Percentiles rank a stretch among this genome's conserved stretches.
These are phyloP conservation scores for Apamea sordens DNA, from an alignment of 2,888 invertebrate genomes.

Conservation along the genomic window DNA sequence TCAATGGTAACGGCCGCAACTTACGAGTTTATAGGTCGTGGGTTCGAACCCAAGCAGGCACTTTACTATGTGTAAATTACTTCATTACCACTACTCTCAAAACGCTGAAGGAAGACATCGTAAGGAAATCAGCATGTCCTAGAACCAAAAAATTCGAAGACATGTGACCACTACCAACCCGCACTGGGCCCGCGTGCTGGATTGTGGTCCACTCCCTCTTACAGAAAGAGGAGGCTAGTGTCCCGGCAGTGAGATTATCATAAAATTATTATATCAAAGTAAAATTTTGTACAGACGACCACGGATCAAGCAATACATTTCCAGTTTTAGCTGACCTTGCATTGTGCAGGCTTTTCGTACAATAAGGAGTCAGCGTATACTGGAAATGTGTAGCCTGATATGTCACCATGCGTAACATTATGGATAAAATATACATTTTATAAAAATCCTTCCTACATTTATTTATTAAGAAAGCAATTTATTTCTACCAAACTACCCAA, in stretches of 20 bases:
- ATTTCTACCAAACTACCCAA: not conserved
- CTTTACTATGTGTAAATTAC: not conserved
- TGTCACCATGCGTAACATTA: not conserved
- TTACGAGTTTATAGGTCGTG: not conserved
- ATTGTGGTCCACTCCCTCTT: not conserved
- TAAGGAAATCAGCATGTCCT: not conserved
- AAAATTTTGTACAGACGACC: not conserved
- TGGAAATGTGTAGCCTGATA: not conserved
- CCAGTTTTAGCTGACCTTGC: not conserved
- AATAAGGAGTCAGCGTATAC: not conserved
- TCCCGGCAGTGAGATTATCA: not conserved
- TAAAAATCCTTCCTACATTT: not conserved
- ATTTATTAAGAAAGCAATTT: not conserved
- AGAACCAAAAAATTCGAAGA: not conserved
- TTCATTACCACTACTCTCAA: not conserved
- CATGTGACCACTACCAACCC: not conserved
- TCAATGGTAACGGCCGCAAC: not conserved
- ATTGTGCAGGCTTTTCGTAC: not conserved
- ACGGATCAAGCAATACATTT: not conserved
- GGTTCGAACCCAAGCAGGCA: not conserved
- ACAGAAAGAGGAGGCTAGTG: not conserved
- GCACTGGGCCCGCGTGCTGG: not conserved
- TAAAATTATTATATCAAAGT: not conserved
- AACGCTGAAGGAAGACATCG: not conserved
- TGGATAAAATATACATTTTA: not conserved